Percentiles rank a stretch among this genome's conserved stretches.
Evolutionary conservation across 2,113 vertebrate species (phyloP).

Genomic region (Nibea albiflora): DNA sequence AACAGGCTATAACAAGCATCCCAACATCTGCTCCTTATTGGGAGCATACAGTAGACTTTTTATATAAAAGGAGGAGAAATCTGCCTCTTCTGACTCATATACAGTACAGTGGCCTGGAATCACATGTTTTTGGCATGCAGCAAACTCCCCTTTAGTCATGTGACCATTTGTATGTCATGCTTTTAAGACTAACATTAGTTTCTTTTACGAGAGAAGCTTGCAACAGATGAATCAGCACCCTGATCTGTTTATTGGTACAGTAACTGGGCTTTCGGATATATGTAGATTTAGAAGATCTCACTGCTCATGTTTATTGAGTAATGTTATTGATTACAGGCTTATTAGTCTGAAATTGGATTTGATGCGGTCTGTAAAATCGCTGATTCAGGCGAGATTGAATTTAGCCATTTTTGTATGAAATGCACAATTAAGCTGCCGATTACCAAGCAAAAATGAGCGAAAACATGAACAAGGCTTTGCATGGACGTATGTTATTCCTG

Average conservation of each 20-base stretch:
- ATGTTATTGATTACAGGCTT: not conserved
- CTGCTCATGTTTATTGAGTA: not conserved
- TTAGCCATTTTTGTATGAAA: not conserved
- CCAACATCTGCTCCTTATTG: conserved; percentile 41
- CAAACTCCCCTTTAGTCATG: conserved; percentile 23
- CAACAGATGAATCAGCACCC: not conserved
- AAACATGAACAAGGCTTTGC: too few species aligned
- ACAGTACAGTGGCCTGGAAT: not conserved
- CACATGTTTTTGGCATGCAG: not conserved
- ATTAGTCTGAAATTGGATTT: not conserved
- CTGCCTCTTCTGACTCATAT: not conserved
- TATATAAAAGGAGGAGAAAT: conserved; percentile 16
- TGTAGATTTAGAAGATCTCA: not conserved
- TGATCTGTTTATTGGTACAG: not conserved
- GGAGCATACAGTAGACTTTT: conserved; percentile 28
- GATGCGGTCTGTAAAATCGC: not conserved
- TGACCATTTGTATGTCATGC: not conserved
- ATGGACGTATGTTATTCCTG: too few species aligned
- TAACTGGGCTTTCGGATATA: not conserved
- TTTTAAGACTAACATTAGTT: not conserved
- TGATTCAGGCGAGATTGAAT: not conserved
- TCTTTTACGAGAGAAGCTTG: not conserved
- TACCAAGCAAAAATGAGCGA: too few species aligned
- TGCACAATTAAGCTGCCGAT: too few species aligned
- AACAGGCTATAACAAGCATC: conserved; percentile 21